phyloP scores from a whole-genome alignment of 2,888 invertebrate genomes.

The Drosophila paucipuncta region DNA sequence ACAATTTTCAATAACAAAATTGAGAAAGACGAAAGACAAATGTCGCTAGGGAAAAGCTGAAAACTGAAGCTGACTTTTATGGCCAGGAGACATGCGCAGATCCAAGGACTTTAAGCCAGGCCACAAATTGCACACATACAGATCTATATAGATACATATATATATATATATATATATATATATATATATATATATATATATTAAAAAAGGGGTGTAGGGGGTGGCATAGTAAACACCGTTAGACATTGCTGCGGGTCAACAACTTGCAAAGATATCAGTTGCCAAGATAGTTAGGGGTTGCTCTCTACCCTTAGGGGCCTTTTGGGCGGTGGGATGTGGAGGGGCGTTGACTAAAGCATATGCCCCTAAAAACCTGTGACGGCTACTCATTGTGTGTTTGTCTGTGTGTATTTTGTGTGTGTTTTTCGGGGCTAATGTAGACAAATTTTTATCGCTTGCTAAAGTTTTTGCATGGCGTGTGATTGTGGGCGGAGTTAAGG shows the following conservation, averaged over 20 bases:
- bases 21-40: slow-evolving; percentile 34
- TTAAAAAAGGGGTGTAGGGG: slow-evolving; percentile 7
- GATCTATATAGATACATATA: not conserved
- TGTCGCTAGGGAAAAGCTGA: slow-evolving; percentile 34
- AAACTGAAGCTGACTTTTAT: slow-evolving; percentile 21
- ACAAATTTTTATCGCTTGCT: slow-evolving; percentile 77
- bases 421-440: slow-evolving; percentile 61
- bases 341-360: slow-evolving; percentile 42
- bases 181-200: not conserved
- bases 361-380: slow-evolving; percentile 60
- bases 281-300: slow-evolving; percentile 61
- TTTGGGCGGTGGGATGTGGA: not conserved
- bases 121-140: slow-evolving; percentile 61
- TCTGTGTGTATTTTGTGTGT: not conserved
- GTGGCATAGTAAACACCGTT: slow-evolving; percentile 37
- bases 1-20: slow-evolving; percentile 58
- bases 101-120: slow-evolving; percentile 62
- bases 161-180: not conserved
- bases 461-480: slow-evolving; percentile 53
- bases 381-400: slow-evolving; percentile 18
- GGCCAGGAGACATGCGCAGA: slow-evolving; percentile 71
- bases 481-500: not conserved
- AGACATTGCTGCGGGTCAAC: slow-evolving; percentile 43
- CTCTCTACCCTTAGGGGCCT: slow-evolving; percentile 23
- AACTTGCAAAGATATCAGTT: slow-evolving; percentile 55